Percentiles rank a stretch among this genome's conserved stretches.
phyloP scores from a whole-genome alignment of 2,888 invertebrate species.

The Ferdinandea cuprea region DNA sequence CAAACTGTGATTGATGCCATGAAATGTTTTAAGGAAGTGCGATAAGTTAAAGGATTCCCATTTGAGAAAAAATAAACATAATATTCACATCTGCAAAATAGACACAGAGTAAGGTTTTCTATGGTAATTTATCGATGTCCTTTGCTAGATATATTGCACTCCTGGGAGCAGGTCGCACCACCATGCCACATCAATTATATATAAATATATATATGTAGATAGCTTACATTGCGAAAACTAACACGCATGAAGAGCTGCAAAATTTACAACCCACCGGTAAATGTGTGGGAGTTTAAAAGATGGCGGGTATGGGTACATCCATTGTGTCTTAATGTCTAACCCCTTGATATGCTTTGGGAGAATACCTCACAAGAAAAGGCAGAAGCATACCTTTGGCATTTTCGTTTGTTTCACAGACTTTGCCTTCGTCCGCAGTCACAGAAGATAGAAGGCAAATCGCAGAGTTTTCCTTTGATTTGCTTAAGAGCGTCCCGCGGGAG shows the following conservation, averaged over 20 bases:
- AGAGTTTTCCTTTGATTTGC: slow-evolving; percentile 71
- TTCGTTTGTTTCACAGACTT: slow-evolving; percentile 29
- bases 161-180: slow-evolving; percentile 53
- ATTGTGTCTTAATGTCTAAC: slow-evolving; percentile 32
- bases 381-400: slow-evolving; percentile 24
- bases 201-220: neutral
- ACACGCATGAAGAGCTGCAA: slow-evolving; percentile 73
- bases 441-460: slow-evolving; percentile 55
- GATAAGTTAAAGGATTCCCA: slow-evolving; percentile 71
- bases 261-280: slow-evolving; percentile 68
- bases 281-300: neutral
- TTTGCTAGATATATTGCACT: slow-evolving; percentile 69
- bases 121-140: slow-evolving; percentile 73
- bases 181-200: slow-evolving; percentile 10
- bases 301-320: neutral
- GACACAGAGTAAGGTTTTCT: slow-evolving; percentile 52
- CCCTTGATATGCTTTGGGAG: slow-evolving; percentile 47
- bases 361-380: slow-evolving; percentile 7
- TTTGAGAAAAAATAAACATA: no score
- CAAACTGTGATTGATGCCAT: slow-evolving; percentile 68
- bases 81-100: slow-evolving; percentile 57
- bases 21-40: slow-evolving; percentile 69
- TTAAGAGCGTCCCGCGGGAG: slow-evolving; percentile 72
- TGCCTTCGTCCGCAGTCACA: no score
- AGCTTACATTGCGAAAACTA: slow-evolving; percentile 59